These are phyloP conservation scores for Epistrophella euchroma DNA, from an alignment of 2,888 invertebrate species.

Conservation along the genomic window DNA sequence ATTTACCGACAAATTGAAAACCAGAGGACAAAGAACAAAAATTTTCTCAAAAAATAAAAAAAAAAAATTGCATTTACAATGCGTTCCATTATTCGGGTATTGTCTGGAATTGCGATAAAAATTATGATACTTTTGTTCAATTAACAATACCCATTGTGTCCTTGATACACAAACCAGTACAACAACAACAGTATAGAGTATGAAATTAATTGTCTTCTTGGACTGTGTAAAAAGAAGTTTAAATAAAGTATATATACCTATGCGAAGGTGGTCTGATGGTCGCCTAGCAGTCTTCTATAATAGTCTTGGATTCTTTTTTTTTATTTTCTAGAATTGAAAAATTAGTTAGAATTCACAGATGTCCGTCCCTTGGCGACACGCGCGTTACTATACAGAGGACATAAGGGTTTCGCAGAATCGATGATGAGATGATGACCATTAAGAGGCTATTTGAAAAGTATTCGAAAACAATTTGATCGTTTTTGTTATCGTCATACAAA, in stretches of 20 bases:
- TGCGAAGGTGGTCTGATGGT: constrained; percentile 44
- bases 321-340: constrained; percentile 32
- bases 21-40: constrained; percentile 45
- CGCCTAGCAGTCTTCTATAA: constrained; percentile 37
- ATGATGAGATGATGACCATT: constrained; percentile 72
- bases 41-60: constrained; percentile 31
- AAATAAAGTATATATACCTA: constrained; percentile 8
- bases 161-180: constrained; percentile 39
- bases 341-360: constrained; percentile 36
- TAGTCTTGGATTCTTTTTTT: constrained; percentile 11
- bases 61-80: constrained; percentile 64
- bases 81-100: constrained; percentile 61
- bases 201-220: constrained; percentile 67
- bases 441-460: constrained; percentile 64
- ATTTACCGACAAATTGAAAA: constrained; percentile 51
- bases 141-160: constrained; percentile 57
- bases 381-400: constrained; percentile 41
- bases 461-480: constrained; percentile 41
- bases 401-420: constrained; percentile 67
- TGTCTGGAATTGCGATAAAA: constrained; percentile 70
- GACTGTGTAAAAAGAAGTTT: constrained; percentile 70
- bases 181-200: constrained; percentile 55
- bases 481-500: constrained; percentile 10
- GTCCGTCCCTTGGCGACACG: constrained; percentile 63
- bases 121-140: constrained; percentile 71